phyloP scores from a whole-genome alignment of 37 sponge, comb jelly and placozoan species.

The Oscarella lobularis region DNA sequence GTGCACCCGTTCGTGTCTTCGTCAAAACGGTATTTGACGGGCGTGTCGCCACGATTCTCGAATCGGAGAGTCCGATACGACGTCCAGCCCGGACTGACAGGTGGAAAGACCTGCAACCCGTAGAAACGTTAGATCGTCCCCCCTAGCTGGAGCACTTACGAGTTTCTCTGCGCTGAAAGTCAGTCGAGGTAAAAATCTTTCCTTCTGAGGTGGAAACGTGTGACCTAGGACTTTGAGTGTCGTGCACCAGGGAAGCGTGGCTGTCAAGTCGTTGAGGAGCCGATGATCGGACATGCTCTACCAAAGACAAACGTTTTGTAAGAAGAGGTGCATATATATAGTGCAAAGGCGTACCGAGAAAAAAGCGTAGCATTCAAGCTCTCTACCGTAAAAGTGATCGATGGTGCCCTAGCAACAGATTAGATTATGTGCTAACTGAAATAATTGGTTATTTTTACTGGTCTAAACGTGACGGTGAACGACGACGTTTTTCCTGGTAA shows the following conservation, averaged over 20 bases:
- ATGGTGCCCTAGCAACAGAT: not conserved
- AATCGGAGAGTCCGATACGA: not conserved
- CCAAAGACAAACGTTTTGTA: not conserved
- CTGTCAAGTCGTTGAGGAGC: not conserved
- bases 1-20: not conserved
- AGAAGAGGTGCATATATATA: not conserved
- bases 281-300: not conserved
- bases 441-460: not conserved
- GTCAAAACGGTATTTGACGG: not conserved
- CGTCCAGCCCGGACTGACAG: not conserved
- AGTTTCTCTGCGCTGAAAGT: not conserved
- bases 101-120: not conserved
- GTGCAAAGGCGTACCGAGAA: slow-evolving; percentile 42
- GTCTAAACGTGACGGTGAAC: slow-evolving; percentile 6
- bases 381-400: slow-evolving; percentile 26
- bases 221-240: not conserved
- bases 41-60: not conserved
- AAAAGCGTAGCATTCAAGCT: slow-evolving; percentile 65
- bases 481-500: not conserved
- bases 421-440: no score
- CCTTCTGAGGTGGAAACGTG: not conserved
- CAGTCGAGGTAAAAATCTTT: not conserved
- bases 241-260: not conserved
- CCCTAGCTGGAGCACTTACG: no score
- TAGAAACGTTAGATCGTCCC: no score